Conservation (phyloP, 2,888 invertebrate species). For the Deilephila porcellus region DNA sequence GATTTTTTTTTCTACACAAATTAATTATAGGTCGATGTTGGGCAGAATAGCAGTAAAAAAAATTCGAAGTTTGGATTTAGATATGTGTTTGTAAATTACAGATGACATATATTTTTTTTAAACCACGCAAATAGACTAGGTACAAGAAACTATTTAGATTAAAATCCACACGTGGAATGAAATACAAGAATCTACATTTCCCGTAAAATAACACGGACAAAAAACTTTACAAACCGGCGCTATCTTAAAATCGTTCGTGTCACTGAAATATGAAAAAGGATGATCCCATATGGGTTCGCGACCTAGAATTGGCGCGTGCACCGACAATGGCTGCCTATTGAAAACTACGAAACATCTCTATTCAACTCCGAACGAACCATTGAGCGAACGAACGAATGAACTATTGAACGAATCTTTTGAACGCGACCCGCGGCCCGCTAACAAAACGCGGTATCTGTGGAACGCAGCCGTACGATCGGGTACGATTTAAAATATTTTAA, state of each 20-base stretch:
- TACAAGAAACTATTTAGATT: neutral
- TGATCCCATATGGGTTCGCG: conserved; percentile 36
- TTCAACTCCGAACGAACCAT: conserved; percentile 39
- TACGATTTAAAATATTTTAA: conserved; percentile 33
- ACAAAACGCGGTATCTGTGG: conserved; percentile 51
- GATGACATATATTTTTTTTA: neutral
- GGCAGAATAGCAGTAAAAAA: too few species aligned
- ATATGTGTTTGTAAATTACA: too few species aligned
- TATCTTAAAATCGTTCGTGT: conserved; percentile 19
- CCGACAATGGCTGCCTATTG: conserved; percentile 42
- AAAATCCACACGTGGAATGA: neutral
- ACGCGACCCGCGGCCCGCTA: conserved; percentile 33
- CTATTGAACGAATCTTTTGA: conserved; percentile 38
- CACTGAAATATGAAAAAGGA: conserved; percentile 33
- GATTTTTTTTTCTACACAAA: too few species aligned
- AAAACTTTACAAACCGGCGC: conserved; percentile 12
- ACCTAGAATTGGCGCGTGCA: conserved; percentile 36
- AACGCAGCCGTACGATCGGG: conserved; percentile 44
- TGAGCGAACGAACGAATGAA: conserved; percentile 40
- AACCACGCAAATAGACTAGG: neutral
- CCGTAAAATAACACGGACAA: neutral
- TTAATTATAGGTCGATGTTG: too few species aligned
- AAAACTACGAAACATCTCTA: conserved; percentile 42
- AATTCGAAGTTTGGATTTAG: too few species aligned
- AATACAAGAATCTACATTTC: neutral